Evolutionary conservation across 2,113 vertebrate species (phyloP), one percentile per base, ranked within the genome.

Genomic region (Stegastes partitus): DNA sequence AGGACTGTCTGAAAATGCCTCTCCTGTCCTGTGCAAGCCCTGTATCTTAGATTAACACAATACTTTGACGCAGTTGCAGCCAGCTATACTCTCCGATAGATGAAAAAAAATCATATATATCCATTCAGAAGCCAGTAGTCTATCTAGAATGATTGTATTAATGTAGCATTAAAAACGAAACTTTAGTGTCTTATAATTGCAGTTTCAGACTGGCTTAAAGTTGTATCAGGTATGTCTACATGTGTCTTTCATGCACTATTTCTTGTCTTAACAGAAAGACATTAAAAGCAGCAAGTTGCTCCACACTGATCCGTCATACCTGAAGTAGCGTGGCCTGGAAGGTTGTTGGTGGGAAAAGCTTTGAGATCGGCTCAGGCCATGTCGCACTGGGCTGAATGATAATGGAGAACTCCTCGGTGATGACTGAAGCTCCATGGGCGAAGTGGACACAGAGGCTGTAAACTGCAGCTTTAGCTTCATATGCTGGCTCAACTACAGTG

Each of bases 401-500:
- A 95, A 92, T 1, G 96, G 95, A 68, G 95, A 95, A 87, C 92
- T 95, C 81, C 89, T 94, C 4, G 94, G 95, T 0, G 95, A 79
- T 0, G 96, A 95, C 11, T 92, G 90, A 1, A 94, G 95, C 34
- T 96, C 96, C 0, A 92, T 91, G 0, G 95, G 93, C 0, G 91
- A 94, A 76, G 95, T 92, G 4, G 95, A 92, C 45, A 95, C 92
- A 0, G 95, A 96, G 37, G 96, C 95, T 0, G 95, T 96, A 89
- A 98, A 97, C 93, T 98, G 96, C 22, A 98, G 92, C 91, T 98
- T 97, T 79, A 97, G 92, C 62, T 96, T 96, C 97, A 97, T 98
- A 82, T 97, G 96, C 81, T 97, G 96, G 59, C 95, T 96, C 72
- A 97, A 83, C 97, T 97, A 49, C 0, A 2, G 0, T 0, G 8